A percentile compares a stretch with the other conserved stretches of the same genome.
Evolutionary conservation across 1,140 invertebrate genomes (phyloP).

Genomic region (Drosophila dunni): DNA sequence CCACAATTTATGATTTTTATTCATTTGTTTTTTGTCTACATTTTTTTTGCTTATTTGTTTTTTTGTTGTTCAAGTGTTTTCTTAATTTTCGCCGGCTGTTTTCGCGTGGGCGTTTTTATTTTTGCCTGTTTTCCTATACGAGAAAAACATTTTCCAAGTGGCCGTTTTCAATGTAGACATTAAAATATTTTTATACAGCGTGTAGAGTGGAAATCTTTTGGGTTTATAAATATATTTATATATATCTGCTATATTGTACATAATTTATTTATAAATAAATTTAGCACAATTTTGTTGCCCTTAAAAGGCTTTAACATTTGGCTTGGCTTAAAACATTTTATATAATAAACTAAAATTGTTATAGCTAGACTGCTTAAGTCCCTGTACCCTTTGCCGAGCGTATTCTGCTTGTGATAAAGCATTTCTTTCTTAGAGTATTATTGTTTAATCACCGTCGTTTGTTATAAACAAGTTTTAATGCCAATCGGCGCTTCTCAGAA

Average conservation of each 20-base stretch:
- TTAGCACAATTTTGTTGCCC: background rate
- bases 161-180: constrained; percentile 34
- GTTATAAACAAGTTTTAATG: background rate
- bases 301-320: too few relatives aligned
- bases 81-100: constrained; percentile 43
- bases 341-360: too few relatives aligned
- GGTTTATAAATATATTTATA: constrained; percentile 28
- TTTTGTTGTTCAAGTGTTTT: constrained; percentile 11
- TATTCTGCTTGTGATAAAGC: too few relatives aligned
- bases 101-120: constrained; percentile 59
- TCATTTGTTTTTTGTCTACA: constrained; percentile 18
- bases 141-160: constrained; percentile 48
- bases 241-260: background rate
- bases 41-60: constrained; percentile 8
- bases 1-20: constrained; percentile 54
- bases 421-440: background rate
- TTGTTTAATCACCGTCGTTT: background rate
- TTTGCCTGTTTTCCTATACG: constrained; percentile 50
- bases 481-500: constrained; percentile 21
- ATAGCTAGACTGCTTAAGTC: too few relatives aligned
- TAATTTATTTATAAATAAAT: constrained; percentile 8
- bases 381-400: too few relatives aligned
- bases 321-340: too few relatives aligned
- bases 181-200: constrained; percentile 13
- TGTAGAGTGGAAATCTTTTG: constrained; percentile 15